Percentiles rank a stretch among this genome's conserved stretches.
Conservation (phyloP, 2,113 vertebrate genomes). For the Rynchops niger region DNA sequence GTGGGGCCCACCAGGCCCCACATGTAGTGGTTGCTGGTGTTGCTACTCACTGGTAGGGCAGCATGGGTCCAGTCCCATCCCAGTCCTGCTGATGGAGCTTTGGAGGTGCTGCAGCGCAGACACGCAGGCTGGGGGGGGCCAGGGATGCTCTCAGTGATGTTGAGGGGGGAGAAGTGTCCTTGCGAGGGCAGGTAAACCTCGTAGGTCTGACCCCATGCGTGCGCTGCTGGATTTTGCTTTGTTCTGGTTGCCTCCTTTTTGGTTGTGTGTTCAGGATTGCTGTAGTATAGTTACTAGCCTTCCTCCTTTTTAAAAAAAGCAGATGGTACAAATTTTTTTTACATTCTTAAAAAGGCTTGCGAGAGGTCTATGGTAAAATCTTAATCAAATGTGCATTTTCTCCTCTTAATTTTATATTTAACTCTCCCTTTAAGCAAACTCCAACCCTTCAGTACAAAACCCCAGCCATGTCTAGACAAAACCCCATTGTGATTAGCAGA, state of each 20-base stretch:
- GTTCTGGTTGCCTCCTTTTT: not conserved
- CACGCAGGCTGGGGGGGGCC: rapidly evolving
- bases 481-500: not conserved
- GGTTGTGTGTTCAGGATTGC: not conserved
- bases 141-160: not conserved
- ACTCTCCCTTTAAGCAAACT: not conserved
- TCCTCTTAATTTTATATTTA: not conserved
- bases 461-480: not conserved
- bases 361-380: not conserved
- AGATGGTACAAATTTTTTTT: not conserved
- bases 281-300: not conserved
- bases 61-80: not conserved
- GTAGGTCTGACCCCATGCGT: rapidly evolving
- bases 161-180: not conserved
- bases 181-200: not conserved
- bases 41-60: not conserved
- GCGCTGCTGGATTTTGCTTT: not conserved
- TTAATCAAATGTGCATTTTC: not conserved
- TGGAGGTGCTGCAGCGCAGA: not conserved
- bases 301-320: not conserved
- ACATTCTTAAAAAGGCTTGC: not conserved
- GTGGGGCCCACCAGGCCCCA: rapidly evolving
- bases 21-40: not conserved
- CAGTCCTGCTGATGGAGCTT: not conserved
- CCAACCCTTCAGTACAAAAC: not conserved